Evolutionary conservation across 2,797 vertebrate genomes (phyloP).

Genomic region (Betta splendens): DNA sequence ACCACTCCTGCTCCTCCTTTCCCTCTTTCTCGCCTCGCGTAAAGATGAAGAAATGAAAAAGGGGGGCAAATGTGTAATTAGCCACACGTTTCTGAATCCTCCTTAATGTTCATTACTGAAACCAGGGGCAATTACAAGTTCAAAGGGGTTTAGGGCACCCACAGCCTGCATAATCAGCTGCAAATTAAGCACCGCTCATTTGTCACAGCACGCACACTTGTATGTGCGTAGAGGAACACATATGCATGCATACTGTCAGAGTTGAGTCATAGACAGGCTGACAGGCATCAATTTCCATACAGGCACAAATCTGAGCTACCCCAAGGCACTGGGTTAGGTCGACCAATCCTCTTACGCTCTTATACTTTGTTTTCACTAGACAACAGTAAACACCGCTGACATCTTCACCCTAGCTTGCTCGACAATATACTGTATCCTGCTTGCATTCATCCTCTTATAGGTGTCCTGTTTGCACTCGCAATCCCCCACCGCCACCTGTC

Average conservation of each 20-base stretch:
- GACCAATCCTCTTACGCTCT: slow-evolving; percentile 85
- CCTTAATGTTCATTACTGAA: slow-evolving; percentile 99
- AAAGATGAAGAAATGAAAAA: slow-evolving; percentile 75
- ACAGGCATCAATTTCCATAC: slow-evolving; percentile 92
- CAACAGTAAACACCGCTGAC: slow-evolving; percentile 68
- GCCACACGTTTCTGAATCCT: slow-evolving; percentile 94
- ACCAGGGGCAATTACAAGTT: slow-evolving; percentile 99
- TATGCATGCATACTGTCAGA: slow-evolving; percentile 85
- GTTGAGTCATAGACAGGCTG: slow-evolving; percentile 92
- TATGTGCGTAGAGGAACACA: slow-evolving; percentile 48
- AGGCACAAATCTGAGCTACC: slow-evolving; percentile 90
- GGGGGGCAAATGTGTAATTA: slow-evolving; percentile 90
- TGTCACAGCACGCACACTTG: slow-evolving; percentile 86
- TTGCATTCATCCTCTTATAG: slow-evolving; percentile 76
- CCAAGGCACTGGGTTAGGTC: slow-evolving; percentile 81
- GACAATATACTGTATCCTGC: slow-evolving; percentile 59
- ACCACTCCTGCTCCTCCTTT: slow-evolving; percentile 67
- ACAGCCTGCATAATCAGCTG: slow-evolving; percentile 96
- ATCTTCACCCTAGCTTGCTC: slow-evolving; percentile 61
- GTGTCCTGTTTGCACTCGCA: slow-evolving; percentile 69
- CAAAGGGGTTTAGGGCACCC: slow-evolving; percentile 98
- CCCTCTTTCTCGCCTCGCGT: slow-evolving; percentile 52
- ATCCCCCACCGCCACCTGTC: slow-evolving; percentile 56
- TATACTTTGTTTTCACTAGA: slow-evolving; percentile 82
- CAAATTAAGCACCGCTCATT: slow-evolving; percentile 97